A percentile compares a stretch with the other conserved stretches of the same genome.
phyloP scores from a whole-genome alignment of 2,888 invertebrate genomes.

The Acleris cristana region DNA sequence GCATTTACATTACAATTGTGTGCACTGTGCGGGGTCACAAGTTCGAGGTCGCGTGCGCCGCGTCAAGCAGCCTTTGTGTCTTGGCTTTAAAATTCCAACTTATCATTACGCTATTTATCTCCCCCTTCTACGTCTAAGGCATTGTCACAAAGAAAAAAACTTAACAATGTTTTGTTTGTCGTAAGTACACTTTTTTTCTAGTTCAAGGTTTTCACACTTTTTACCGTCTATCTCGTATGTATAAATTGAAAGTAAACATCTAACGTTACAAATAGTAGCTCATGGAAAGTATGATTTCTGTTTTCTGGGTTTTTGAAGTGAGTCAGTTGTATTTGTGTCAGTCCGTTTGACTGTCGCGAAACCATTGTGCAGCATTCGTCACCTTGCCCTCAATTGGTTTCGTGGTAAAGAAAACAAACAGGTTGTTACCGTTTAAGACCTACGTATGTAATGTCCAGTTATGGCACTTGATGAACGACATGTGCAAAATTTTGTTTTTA shows the following conservation, averaged over 20 bases:
- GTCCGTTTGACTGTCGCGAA: conserved; percentile 41
- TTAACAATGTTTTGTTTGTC: background rate
- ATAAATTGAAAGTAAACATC: background rate
- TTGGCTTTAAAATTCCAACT: conserved; percentile 28
- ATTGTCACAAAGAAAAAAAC: background rate
- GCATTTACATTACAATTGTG: conserved; percentile 77
- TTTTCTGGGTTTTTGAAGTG: conserved; percentile 29
- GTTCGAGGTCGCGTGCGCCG: conserved; percentile 72
- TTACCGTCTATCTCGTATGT: background rate
- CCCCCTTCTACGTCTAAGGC: conserved; percentile 31
- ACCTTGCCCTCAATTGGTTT: conserved; percentile 54
- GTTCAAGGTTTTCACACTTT: background rate
- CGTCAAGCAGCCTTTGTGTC: conserved; percentile 47
- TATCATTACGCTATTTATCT: conserved; percentile 37
- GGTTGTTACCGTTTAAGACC: conserved; percentile 37
- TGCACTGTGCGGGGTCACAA: conserved; percentile 74
- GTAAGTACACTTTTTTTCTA: background rate
- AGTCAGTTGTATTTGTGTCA: conserved; percentile 30
- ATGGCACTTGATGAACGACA: background rate
- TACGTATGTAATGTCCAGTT: conserved; percentile 16
- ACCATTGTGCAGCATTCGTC: conserved; percentile 47
- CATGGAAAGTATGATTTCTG: conserved; percentile 9
- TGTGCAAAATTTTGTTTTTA: background rate
- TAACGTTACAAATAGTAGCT: background rate
- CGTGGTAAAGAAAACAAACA: conserved; percentile 47